These are phyloP conservation scores for Sarotherodon lohbergeri DNA, from an alignment of 2,113 vertebrate species.

Conservation along the genomic window DNA sequence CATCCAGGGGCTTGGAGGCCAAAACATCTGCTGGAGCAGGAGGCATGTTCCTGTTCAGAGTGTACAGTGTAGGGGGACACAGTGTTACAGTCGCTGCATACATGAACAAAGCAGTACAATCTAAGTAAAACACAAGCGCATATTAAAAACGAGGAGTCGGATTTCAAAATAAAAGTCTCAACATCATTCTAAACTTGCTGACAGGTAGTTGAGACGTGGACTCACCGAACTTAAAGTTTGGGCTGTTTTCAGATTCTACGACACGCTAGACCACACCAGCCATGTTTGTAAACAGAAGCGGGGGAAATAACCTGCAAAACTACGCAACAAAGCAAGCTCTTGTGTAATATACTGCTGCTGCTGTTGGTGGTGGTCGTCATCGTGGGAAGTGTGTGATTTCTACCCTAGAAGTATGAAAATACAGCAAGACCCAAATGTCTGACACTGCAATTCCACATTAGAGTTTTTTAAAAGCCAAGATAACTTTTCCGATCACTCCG, in stretches of 20 bases:
- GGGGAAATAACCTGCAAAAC: not conserved
- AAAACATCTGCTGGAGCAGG: not conserved
- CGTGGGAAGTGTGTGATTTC: not conserved
- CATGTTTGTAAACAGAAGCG: not conserved
- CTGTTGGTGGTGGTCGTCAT: not conserved
- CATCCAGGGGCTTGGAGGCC: constrained; percentile 65
- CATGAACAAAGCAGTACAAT: not conserved
- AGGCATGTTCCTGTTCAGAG: constrained; percentile 59
- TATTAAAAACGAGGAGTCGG: not conserved
- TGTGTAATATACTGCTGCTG: not conserved
- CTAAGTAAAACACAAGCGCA: not conserved
- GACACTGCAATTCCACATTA: not conserved
- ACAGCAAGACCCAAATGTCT: not conserved
- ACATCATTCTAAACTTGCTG: not conserved
- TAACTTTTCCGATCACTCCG: not conserved
- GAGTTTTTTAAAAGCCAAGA: not conserved
- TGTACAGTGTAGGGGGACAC: not conserved
- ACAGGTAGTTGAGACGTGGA: not conserved
- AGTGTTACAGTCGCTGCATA: not conserved
- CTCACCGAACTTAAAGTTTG: not conserved
- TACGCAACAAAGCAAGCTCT: not conserved
- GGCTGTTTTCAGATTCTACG: not conserved
- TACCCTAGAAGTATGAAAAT: not conserved
- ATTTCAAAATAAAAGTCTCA: not conserved
- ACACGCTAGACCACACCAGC: not conserved